These are phyloP conservation scores for Drosophila quadrilineata DNA, from an alignment of 1,140 invertebrate species.

Conservation along the genomic window DNA sequence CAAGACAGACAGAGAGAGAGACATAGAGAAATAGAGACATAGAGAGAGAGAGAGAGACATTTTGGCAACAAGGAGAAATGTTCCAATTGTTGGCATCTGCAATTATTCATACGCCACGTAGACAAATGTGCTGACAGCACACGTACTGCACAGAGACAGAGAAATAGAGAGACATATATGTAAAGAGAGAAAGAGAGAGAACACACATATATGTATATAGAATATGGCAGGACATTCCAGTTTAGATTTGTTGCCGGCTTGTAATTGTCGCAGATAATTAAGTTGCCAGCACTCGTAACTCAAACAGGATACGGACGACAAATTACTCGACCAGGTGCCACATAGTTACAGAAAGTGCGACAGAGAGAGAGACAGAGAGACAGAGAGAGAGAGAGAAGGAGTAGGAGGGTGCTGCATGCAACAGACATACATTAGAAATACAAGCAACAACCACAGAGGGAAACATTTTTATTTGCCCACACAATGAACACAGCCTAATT, in stretches of 20 bases:
- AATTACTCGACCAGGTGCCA: too few species aligned
- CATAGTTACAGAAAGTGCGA: too few species aligned
- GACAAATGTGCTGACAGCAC: slow-evolving; percentile 74
- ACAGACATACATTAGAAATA: too few species aligned
- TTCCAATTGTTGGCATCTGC: slow-evolving; percentile 73
- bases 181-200: not conserved
- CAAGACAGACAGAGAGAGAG: too few species aligned
- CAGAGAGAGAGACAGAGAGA: not conserved
- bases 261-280: slow-evolving; percentile 75
- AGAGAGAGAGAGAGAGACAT: too few species aligned
- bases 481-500: too few species aligned
- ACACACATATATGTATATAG: not conserved
- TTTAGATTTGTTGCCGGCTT: slow-evolving; percentile 70
- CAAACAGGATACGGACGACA: slow-evolving; percentile 1
- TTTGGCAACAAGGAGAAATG: slow-evolving; percentile 61
- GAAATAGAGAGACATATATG: too few species aligned
- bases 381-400: too few species aligned
- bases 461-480: too few species aligned
- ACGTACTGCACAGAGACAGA: slow-evolving; percentile 19
- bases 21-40: too few species aligned
- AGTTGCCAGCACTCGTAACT: slow-evolving; percentile 56
- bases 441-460: too few species aligned
- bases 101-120: slow-evolving; percentile 78
- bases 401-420: too few species aligned
- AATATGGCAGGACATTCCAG: slow-evolving; percentile 58